Conservation (phyloP, 2,888 invertebrate species). For the Epistrophe eligans region DNA sequence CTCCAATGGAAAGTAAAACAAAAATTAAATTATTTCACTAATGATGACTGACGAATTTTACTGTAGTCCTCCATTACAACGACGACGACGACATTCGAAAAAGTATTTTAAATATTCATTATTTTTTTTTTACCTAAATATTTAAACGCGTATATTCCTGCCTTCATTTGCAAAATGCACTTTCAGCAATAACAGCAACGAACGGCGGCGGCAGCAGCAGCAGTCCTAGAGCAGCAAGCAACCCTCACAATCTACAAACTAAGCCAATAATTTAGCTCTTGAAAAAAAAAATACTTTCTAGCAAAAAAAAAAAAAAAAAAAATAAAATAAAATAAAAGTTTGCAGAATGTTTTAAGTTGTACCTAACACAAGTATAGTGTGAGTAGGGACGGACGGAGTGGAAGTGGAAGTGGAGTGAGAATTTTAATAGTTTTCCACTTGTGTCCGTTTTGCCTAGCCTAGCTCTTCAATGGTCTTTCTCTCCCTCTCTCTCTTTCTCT, state of each 20-base stretch:
- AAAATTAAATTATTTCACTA: conserved; percentile 15
- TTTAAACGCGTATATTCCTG: conserved; percentile 14
- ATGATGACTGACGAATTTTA: conserved; percentile 23
- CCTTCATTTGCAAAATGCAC: conserved; percentile 31
- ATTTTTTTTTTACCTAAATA: not conserved
- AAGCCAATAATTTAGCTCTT: conserved; percentile 65
- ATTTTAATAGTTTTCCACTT: conserved; percentile 71
- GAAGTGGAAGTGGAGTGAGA: conserved; percentile 27
- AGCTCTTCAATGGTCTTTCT: conserved; percentile 8
- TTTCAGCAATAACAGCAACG: not conserved
- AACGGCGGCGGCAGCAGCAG: conserved; percentile 9
- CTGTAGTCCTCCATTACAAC: conserved; percentile 3
- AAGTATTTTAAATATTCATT: conserved; percentile 19
- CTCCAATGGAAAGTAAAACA: not conserved
- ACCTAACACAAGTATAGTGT: conserved; percentile 13
- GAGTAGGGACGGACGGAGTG: not conserved
- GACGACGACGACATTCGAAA: not conserved
- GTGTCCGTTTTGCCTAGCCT: conserved; percentile 46
- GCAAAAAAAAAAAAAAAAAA: conserved; percentile 13
- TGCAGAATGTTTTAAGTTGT: conserved; percentile 33
- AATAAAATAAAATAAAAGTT: conserved; percentile 15
- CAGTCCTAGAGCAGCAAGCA: not conserved
- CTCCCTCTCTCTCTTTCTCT: not conserved
- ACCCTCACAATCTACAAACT: conserved; percentile 61
- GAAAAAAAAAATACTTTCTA: conserved; percentile 20